phyloP scores from a whole-genome alignment of 1,140 invertebrate genomes.

The Drosophila repleta region DNA sequence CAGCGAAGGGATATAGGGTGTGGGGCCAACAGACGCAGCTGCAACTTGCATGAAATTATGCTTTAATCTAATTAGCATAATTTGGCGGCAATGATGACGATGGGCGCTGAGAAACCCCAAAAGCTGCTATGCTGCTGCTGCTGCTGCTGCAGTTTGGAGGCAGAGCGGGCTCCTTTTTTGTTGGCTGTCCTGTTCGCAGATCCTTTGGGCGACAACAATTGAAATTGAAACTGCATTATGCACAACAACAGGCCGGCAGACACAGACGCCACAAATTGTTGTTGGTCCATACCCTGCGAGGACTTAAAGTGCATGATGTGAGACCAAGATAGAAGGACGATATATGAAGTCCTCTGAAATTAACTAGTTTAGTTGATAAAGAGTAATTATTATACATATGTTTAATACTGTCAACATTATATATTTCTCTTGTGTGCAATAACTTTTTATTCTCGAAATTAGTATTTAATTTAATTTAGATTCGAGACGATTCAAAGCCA shows the following conservation, averaged over 20 bases:
- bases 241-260: slow-evolving; percentile 53
- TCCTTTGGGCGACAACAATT: slow-evolving; percentile 69
- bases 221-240: slow-evolving; percentile 82
- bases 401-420: no score
- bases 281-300: slow-evolving; percentile 30
- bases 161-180: slow-evolving; percentile 7
- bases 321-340: no score
- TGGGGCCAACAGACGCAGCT: slow-evolving; percentile 38
- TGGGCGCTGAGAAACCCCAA: slow-evolving; percentile 25
- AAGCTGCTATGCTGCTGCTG: neutral
- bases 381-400: no score
- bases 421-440: no score
- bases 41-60: slow-evolving; percentile 81
- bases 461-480: no score
- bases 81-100: slow-evolving; percentile 66
- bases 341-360: no score
- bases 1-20: slow-evolving; percentile 31
- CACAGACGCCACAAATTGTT: slow-evolving; percentile 52
- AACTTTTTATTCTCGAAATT: no score
- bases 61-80: slow-evolving; percentile 83
- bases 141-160: slow-evolving; percentile 31
- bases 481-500: no score
- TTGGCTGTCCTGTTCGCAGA: slow-evolving; percentile 48
- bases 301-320: neutral
- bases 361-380: no score